Percentiles rank a stretch among this genome's conserved stretches.
Conservation (phyloP, 1,140 invertebrate genomes). For the Nephotettix cincticeps region DNA sequence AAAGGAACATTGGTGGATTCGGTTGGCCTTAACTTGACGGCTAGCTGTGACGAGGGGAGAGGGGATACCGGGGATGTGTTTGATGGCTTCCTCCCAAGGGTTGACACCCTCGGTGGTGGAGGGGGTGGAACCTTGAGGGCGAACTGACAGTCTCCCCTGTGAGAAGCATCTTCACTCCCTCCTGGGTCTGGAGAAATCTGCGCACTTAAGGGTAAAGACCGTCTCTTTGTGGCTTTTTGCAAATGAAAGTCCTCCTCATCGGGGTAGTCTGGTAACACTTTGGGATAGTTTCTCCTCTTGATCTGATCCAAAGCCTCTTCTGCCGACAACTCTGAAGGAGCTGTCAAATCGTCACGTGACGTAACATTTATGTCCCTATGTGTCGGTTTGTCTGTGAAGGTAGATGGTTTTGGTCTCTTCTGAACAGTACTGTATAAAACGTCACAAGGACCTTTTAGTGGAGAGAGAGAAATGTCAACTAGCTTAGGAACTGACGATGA, state of each 20-base stretch:
- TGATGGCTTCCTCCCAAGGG: conserved; percentile 53
- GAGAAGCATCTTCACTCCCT: conserved; percentile 44
- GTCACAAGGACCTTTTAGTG: conserved; percentile 40
- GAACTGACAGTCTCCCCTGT: conserved; percentile 53
- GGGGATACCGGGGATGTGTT: conserved; percentile 49
- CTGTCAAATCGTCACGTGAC: conserved; percentile 49
- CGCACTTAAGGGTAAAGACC: conserved; percentile 27
- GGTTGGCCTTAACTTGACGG: conserved; percentile 43
- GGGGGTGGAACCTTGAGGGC: conserved; percentile 56
- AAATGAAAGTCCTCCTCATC: conserved; percentile 38
- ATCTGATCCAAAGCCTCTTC: conserved; percentile 71
- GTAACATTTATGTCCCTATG: conserved; percentile 69
- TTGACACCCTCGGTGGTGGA: conserved; percentile 62
- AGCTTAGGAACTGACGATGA: conserved; percentile 12
- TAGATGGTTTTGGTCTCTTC: conserved; percentile 8
- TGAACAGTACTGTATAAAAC: conserved; percentile 43
- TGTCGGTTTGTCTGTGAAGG: conserved; percentile 38
- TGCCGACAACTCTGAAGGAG: conserved; percentile 52
- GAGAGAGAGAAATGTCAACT: conserved; percentile 24
- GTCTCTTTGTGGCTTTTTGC: conserved; percentile 30
- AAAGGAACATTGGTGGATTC: conserved; percentile 41
- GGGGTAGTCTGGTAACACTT: conserved; percentile 74
- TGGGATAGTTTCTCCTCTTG: conserved; percentile 74
- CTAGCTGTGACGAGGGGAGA: conserved; percentile 28
- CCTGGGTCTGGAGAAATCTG: conserved; percentile 10